These are phyloP conservation scores for Radopholus similis DNA, from an alignment of 1,140 invertebrate genomes.

Conservation along the genomic window DNA sequence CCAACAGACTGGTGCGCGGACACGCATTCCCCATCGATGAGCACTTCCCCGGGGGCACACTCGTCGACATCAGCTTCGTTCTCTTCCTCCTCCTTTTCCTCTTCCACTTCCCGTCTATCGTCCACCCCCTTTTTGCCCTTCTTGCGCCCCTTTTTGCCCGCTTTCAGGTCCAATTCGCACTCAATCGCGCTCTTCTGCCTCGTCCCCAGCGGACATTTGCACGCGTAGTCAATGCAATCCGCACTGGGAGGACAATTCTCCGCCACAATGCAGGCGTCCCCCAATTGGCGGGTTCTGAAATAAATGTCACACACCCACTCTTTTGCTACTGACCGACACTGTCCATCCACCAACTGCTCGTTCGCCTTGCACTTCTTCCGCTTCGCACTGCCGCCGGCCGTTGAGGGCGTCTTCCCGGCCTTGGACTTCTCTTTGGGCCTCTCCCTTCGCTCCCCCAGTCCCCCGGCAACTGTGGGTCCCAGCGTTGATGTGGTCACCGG, in stretches of 20 bases:
- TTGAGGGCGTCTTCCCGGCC: background rate
- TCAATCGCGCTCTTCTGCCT: background rate
- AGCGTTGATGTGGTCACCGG: too few relatives aligned
- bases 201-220: constrained; percentile 31
- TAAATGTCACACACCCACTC: constrained; percentile 7
- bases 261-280: constrained; percentile 27
- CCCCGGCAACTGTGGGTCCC: too few relatives aligned
- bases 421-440: background rate
- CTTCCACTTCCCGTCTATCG: constrained; percentile 20
- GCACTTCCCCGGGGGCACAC: too few relatives aligned
- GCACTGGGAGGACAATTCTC: constrained; percentile 36
- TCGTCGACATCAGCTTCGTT: too few relatives aligned
- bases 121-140: background rate
- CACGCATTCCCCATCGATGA: background rate
- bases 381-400: background rate
- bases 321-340: constrained; percentile 14
- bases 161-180: background rate
- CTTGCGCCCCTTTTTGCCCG: background rate
- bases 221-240: constrained; percentile 26
- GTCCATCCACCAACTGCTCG: constrained; percentile 15
- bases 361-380: constrained; percentile 15
- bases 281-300: constrained; percentile 38
- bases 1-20: constrained; percentile 5
- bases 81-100: constrained; percentile 10
- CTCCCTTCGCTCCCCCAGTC: background rate